phyloP scores from a whole-genome alignment of 2,113 vertebrate genomes.

The Danionella cerebrum region DNA sequence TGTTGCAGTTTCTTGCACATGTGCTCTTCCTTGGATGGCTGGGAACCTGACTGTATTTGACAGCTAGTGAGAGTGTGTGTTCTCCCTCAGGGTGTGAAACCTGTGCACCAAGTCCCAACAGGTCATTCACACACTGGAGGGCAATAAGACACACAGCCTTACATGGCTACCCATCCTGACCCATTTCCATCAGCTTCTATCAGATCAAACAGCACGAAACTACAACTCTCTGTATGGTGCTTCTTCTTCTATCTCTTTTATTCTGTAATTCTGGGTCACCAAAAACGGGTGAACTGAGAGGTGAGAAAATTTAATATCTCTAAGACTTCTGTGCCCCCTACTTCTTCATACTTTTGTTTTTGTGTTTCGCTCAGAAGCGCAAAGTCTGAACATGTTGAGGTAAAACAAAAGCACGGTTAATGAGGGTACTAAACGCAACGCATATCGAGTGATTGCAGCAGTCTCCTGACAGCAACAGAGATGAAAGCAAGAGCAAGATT shows the following conservation, averaged over 20 bases:
- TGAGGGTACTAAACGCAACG: slow-evolving; percentile 26
- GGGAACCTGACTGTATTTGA: background rate
- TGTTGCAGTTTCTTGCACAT: background rate
- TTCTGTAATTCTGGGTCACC: slow-evolving; percentile 1
- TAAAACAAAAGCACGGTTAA: slow-evolving; percentile 19
- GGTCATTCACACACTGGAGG: slow-evolving; percentile 13
- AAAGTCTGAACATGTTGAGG: background rate
- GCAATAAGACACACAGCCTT: background rate
- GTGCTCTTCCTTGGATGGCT: background rate
- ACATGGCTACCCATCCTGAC: slow-evolving; percentile 30
- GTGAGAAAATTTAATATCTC: slow-evolving; percentile 29
- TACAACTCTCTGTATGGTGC: slow-evolving; percentile 20
- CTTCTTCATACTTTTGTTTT: background rate
- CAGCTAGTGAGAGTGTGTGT: background rate
- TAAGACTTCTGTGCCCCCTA: slow-evolving; percentile 5
- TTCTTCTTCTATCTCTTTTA: slow-evolving; percentile 10
- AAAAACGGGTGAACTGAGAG: slow-evolving; percentile 24
- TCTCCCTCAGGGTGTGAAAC: slow-evolving; percentile 16
- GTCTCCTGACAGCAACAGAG: slow-evolving; percentile 11
- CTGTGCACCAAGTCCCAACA: slow-evolving; percentile 11
- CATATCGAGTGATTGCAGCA: slow-evolving; percentile 9
- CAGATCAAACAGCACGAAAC: slow-evolving; percentile 17
- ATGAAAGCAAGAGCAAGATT: slow-evolving; percentile 24
- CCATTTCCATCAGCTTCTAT: slow-evolving; percentile 38
- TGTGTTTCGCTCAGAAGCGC: background rate